These are phyloP conservation scores for Pogonomyrmex barbatus DNA, from an alignment of 1,140 invertebrate genomes.

Conservation along the genomic window DNA sequence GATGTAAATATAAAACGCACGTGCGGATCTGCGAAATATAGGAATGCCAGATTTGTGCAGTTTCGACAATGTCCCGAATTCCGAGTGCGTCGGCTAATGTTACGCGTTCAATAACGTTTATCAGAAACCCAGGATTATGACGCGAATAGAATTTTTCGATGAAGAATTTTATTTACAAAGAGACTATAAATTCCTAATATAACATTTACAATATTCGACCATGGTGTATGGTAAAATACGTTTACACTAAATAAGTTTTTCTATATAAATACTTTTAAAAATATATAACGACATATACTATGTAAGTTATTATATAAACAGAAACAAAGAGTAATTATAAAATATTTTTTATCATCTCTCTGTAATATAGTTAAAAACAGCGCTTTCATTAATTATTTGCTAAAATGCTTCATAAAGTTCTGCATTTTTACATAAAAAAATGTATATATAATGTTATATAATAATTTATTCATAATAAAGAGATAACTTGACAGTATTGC, in stretches of 20 bases:
- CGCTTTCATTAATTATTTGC: constrained; percentile 12
- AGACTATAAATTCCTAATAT: background rate
- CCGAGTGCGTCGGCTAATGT: constrained; percentile 20
- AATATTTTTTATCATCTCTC: background rate
- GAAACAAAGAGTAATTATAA: background rate
- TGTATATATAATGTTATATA: background rate
- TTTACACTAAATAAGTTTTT: background rate
- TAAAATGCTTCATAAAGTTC: background rate
- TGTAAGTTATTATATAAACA: background rate
- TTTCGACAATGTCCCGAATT: constrained; percentile 3
- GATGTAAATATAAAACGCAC: constrained; percentile 19
- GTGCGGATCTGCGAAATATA: constrained; percentile 14
- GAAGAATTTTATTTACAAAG: constrained; percentile 34
- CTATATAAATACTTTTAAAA: background rate
- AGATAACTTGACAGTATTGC: background rate
- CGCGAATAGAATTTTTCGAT: constrained; percentile 16
- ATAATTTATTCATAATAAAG: constrained; percentile 14
- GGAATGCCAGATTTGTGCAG: constrained; percentile 11
- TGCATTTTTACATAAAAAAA: background rate
- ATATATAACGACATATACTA: background rate
- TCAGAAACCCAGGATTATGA: background rate
- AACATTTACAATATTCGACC: constrained; percentile 15
- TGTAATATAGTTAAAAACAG: background rate
- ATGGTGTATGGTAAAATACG: background rate
- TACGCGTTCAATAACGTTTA: constrained; percentile 38